These are phyloP conservation scores for Tyrophagus putrescentiae DNA, from an alignment of 1,140 invertebrate species.

Conservation along the genomic window DNA sequence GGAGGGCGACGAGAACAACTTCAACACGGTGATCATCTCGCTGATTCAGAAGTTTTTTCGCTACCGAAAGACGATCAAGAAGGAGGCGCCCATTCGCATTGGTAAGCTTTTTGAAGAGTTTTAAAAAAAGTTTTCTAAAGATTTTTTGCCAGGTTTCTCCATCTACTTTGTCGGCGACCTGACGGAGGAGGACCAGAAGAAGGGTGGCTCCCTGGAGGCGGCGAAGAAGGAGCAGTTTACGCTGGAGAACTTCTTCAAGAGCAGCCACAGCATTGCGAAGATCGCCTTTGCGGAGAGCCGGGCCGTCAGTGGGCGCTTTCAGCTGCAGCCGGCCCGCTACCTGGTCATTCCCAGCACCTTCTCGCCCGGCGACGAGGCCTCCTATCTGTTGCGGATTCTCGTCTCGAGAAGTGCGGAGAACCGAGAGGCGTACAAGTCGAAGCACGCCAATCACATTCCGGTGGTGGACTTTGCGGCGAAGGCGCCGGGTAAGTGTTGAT, in stretches of 20 bases:
- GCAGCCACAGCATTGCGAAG: no score
- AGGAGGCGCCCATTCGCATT: not conserved
- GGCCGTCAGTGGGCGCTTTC: not conserved
- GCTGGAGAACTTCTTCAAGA: not conserved
- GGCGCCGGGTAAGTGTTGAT: no score
- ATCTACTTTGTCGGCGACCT: conserved; percentile 3
- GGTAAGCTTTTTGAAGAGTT: not conserved
- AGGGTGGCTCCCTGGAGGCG: no score
- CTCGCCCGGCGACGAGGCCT: not conserved
- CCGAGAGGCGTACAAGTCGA: not conserved
- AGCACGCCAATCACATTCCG: not conserved
- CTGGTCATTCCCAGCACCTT: not conserved
- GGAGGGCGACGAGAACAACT: conserved; percentile 30
- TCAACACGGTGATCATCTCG: not conserved
- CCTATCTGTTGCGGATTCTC: not conserved
- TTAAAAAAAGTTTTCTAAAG: no score
- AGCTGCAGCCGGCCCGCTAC: not conserved
- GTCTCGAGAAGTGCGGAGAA: conserved; percentile 2
- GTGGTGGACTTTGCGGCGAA: no score
- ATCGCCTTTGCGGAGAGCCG: not conserved
- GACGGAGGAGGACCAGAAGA: not conserved
- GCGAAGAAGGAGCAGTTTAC: no score
- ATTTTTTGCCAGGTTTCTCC: conserved; percentile 1
- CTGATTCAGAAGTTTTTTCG: not conserved
- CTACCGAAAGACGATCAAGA: not conserved